These are phyloP conservation scores for Tricholaema leucomelas DNA, from an alignment of 2,113 vertebrate genomes.

Conservation along the genomic window DNA sequence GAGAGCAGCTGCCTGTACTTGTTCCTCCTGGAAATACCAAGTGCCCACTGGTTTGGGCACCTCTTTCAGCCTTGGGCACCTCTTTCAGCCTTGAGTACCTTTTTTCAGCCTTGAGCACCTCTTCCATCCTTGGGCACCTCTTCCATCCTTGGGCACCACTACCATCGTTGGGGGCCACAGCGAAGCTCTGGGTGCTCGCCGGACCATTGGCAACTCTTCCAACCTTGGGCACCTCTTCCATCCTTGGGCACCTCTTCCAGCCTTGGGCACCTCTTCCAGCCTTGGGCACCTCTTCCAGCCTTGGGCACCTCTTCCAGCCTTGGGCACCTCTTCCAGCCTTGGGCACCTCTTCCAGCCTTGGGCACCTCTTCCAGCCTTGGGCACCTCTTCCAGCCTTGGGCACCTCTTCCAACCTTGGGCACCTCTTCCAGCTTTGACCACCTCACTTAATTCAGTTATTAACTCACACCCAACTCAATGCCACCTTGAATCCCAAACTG, in stretches of 20 bases:
- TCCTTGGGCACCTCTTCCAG: neutral
- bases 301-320: neutral
- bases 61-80: neutral
- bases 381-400: neutral
- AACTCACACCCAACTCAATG: neutral
- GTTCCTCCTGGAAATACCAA: neutral
- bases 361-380: neutral
- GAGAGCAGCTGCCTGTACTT: neutral
- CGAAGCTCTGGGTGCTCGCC: no score
- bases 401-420: neutral
- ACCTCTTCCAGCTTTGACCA: no score
- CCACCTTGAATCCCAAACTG: neutral
- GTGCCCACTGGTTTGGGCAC: neutral
- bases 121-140: neutral
- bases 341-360: no score
- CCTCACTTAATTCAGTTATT: neutral
- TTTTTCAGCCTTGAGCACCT: neutral
- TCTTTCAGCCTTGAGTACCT: no score
- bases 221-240: neutral
- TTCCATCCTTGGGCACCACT: neutral
- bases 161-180: no score
- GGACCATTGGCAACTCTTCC: neutral
- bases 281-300: neutral
- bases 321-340: neutral
- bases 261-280: neutral